A percentile compares a stretch with the other conserved stretches of the same genome.
Conservation (phyloP, 1,140 invertebrate species). For the Tetranychus cinnabarinus region DNA sequence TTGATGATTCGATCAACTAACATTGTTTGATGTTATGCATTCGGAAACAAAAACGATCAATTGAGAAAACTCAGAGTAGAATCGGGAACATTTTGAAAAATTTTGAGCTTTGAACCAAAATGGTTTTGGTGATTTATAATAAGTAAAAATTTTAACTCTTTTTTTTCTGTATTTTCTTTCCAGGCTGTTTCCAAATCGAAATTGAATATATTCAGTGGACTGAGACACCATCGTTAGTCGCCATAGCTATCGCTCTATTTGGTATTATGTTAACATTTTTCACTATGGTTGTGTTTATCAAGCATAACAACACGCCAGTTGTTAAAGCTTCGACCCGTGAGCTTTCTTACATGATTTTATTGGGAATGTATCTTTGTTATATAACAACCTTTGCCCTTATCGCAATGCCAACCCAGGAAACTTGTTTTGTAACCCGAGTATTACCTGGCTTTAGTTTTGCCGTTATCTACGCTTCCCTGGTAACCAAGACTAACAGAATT, state of each 20-base stretch:
- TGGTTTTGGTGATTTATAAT: too few relatives aligned
- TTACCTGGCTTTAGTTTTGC: slow-evolving; percentile 51
- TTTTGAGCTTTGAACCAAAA: too few relatives aligned
- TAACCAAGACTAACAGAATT: slow-evolving; percentile 67
- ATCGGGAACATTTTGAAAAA: too few relatives aligned
- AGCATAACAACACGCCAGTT: slow-evolving; percentile 39
- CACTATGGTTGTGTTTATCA: slow-evolving; percentile 33
- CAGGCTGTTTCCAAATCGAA: slow-evolving; percentile 31
- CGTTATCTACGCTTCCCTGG: slow-evolving; percentile 54
- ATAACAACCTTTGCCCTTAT: slow-evolving; percentile 39
- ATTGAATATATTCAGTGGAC: slow-evolving; percentile 32
- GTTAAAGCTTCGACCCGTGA: slow-evolving; percentile 41
- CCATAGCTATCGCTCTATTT: slow-evolving; percentile 31
- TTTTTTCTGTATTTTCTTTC: not conserved
- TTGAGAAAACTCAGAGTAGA: too few relatives aligned
- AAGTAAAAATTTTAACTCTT: too few relatives aligned
- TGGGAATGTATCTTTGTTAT: slow-evolving; percentile 32
- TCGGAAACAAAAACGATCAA: too few relatives aligned
- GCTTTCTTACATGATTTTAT: slow-evolving; percentile 40
- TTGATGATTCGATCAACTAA: too few relatives aligned
- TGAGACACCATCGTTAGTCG: slow-evolving; percentile 30
- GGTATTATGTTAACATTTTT: slow-evolving; percentile 36
- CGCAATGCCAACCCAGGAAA: slow-evolving; percentile 35
- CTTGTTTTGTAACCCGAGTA: slow-evolving; percentile 40
- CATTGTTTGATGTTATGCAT: too few relatives aligned